Evolutionary conservation across 2,113 vertebrate genomes (phyloP).

Genomic region (Nibea coibor): DNA sequence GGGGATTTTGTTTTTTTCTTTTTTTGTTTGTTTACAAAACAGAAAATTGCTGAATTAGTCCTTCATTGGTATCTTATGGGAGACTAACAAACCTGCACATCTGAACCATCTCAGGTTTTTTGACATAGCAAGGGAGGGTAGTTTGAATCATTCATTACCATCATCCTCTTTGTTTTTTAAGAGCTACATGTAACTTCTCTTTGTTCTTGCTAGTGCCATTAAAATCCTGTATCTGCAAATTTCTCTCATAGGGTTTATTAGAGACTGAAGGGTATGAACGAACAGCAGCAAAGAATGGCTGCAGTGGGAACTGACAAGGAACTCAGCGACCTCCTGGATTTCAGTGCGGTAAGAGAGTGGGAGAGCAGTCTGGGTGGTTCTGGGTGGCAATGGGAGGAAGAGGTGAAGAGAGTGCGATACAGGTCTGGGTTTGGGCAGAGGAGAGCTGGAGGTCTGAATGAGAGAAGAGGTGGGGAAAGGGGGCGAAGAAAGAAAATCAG

Average conservation of each 20-base stretch:
- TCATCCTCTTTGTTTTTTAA: slow-evolving; percentile 54
- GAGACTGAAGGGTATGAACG: slow-evolving; percentile 92
- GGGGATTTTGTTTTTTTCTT: background rate
- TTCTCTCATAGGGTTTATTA: slow-evolving; percentile 87
- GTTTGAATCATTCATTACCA: slow-evolving; percentile 62
- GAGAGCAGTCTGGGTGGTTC: slow-evolving; percentile 73
- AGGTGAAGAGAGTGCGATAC: slow-evolving; percentile 53
- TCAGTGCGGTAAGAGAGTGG: slow-evolving; percentile 96
- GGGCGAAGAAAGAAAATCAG: background rate
- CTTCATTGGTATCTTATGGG: slow-evolving; percentile 27
- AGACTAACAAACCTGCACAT: slow-evolving; percentile 22
- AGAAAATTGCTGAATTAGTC: slow-evolving; percentile 26
- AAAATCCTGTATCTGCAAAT: slow-evolving; percentile 80
- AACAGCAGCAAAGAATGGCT: slow-evolving; percentile 98
- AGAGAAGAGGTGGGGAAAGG: slow-evolving; percentile 24
- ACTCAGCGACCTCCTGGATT: slow-evolving; percentile 99
- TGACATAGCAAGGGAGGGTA: slow-evolving; percentile 55
- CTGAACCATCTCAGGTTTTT: slow-evolving; percentile 32
- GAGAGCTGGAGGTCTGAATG: slow-evolving; percentile 57
- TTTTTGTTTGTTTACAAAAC: background rate
- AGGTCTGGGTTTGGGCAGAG: slow-evolving; percentile 51
- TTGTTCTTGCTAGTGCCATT: slow-evolving; percentile 76
- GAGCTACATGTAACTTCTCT: slow-evolving; percentile 68
- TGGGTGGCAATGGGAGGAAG: slow-evolving; percentile 66
- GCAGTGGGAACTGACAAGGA: slow-evolving; percentile 99